Evolutionary conservation across 1,140 invertebrate genomes (phyloP).

Genomic region (Lutraria rhynchaena): DNA sequence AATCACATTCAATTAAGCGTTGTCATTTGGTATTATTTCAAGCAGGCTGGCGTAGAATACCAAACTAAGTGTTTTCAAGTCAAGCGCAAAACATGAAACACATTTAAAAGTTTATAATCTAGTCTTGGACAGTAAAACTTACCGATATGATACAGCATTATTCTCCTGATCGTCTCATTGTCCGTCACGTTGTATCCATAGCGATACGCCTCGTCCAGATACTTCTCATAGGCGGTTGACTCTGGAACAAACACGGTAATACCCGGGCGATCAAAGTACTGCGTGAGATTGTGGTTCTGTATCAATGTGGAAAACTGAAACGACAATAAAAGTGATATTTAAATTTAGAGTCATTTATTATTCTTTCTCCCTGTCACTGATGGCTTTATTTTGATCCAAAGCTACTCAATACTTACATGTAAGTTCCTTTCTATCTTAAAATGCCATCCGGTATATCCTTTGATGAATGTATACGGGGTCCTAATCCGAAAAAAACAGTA

Average conservation of each 20-base stretch:
- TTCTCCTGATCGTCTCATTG: slow-evolving; percentile 34
- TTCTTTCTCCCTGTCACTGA: background rate
- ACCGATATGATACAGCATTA: slow-evolving; percentile 66
- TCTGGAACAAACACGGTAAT: slow-evolving; percentile 48
- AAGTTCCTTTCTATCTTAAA: background rate
- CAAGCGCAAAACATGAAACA: no score
- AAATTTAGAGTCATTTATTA: background rate
- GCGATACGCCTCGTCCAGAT: slow-evolving; percentile 3
- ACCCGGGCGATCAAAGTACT: slow-evolving; percentile 26
- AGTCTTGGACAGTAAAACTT: slow-evolving; percentile 6
- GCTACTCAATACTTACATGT: background rate
- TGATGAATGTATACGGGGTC: background rate
- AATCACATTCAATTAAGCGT: no score
- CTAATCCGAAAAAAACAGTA: no score
- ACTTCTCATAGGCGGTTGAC: slow-evolving; percentile 15
- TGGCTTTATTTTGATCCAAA: background rate
- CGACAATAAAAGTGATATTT: background rate
- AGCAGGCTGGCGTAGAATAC: no score
- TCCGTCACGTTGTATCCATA: slow-evolving; percentile 62
- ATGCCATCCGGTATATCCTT: background rate
- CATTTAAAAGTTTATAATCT: no score
- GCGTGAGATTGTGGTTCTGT: slow-evolving; percentile 1
- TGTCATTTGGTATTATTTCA: no score
- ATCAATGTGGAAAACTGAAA: slow-evolving; percentile 51
- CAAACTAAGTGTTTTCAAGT: no score